Evolutionary conservation across 1,140 invertebrate species (phyloP).

Genomic region (Aphelenchoides besseyi): DNA sequence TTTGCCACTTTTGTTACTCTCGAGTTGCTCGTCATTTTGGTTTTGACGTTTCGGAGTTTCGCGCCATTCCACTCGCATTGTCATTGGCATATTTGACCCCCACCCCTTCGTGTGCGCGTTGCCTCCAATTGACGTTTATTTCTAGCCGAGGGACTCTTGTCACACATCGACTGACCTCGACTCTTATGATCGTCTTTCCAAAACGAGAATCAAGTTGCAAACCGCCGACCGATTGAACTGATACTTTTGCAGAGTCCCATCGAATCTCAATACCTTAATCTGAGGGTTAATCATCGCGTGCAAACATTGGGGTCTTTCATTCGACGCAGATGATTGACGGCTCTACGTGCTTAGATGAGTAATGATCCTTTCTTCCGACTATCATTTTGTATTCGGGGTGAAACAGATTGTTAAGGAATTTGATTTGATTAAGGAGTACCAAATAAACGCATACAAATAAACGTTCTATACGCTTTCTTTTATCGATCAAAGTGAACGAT

Average conservation of each 20-base stretch:
- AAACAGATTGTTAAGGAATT: background rate
- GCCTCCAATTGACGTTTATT: background rate
- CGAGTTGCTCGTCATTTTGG: background rate
- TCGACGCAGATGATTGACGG: background rate
- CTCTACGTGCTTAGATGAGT: background rate
- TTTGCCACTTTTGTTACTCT: background rate
- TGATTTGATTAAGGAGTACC: background rate
- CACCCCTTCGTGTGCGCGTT: too few species aligned
- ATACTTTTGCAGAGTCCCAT: background rate
- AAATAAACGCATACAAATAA: background rate
- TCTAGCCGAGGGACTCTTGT: background rate
- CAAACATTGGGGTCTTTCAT: background rate
- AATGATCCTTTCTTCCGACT: background rate
- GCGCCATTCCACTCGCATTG: conserved; percentile 3
- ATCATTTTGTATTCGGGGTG: background rate
- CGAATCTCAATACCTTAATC: background rate
- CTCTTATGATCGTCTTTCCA: background rate
- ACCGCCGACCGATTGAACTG: background rate
- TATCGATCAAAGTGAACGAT: too few species aligned
- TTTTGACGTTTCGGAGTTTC: too few species aligned
- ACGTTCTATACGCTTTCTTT: too few species aligned
- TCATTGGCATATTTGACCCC: too few species aligned
- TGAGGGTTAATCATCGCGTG: conserved; percentile 1
- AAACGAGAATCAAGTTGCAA: background rate
- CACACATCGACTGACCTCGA: background rate